Evolutionary conservation across 1,140 invertebrate genomes (phyloP).

Genomic region (Zaprionus africanus): DNA sequence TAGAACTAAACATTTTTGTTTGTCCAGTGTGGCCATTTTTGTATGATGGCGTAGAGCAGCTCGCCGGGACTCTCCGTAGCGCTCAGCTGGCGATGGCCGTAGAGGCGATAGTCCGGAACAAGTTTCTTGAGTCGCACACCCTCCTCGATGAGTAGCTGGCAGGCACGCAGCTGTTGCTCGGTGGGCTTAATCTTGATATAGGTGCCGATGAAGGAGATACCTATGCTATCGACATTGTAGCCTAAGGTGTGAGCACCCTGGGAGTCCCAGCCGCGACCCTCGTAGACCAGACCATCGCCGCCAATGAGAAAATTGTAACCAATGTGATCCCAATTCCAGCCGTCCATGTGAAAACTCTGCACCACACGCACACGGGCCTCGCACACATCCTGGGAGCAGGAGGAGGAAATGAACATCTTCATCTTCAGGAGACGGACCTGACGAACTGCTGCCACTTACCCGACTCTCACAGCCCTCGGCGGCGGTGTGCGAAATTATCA

Average conservation of each 20-base stretch:
- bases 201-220: conserved; percentile 90
- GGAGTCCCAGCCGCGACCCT: conserved; percentile 88
- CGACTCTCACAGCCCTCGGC: conserved; percentile 85
- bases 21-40: conserved; percentile 86
- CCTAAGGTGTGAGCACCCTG: conserved; percentile 87
- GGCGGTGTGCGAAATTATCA: conserved; percentile 86
- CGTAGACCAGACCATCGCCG: conserved; percentile 87
- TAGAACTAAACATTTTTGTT: conserved; percentile 20
- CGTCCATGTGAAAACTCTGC: conserved; percentile 91
- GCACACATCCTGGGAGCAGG: conserved; percentile 84
- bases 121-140: conserved; percentile 86
- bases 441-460: conserved; percentile 67
- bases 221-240: conserved; percentile 87
- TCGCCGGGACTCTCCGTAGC: conserved; percentile 88
- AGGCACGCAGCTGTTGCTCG: conserved; percentile 86
- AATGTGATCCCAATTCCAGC: conserved; percentile 87
- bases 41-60: conserved; percentile 86
- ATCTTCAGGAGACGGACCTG: not conserved
- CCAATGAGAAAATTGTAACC: conserved; percentile 90
- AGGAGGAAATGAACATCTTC: not conserved
- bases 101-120: conserved; percentile 86
- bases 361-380: conserved; percentile 86
- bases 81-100: conserved; percentile 87
- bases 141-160: conserved; percentile 87
- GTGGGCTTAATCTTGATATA: conserved; percentile 86